Base-by-base conservation (phyloP, 1,140 invertebrate species). In the Contarinia nasturtii region DNA sequence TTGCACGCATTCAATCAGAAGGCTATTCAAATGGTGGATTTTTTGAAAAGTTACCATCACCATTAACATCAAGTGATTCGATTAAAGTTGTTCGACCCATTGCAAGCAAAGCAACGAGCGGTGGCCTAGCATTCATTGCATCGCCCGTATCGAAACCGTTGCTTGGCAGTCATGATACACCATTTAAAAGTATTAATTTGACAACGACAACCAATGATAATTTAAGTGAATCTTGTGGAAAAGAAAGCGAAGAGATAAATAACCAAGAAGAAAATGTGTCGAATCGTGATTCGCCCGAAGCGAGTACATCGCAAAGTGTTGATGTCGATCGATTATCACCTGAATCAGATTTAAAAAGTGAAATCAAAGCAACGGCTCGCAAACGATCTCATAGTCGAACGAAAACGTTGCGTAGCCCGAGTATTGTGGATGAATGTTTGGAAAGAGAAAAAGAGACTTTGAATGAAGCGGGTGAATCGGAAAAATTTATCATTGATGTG, bases 401-500 rank as follows among this genome's bases (percentile, higher is more conserved):
- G 22, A 33, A 48, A 18, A 7, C 27, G 27, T 27, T 10, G 27
- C 27, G 10, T 5, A 27, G 27, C 10, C 41, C 17, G 4, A 17
- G 5, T 12, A 18, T 34, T 18, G 19, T 27, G 44, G 36, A 50
- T 21, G 40, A 42, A 8, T 12, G 7, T 27, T 27, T 47, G 12
- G 22, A 45, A 15, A 36, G 22, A 44, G 37, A 47, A 18, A 20
- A 53, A 49, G 50, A 46, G 41, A 15, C 21, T 44, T 15, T 50
- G 49, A 41, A 22, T 41, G 43, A 34, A 40, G 46, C 12, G 17
- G 43, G 5, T 22, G 20, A 41, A 12, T 45, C 48, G 19, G 65
- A 63, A 51, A 71, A 70, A 50, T 72, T 79, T 12, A 76, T 86
- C 1, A 68, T 85, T 45, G 86, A 89, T 60, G 68, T 90, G 2